Base-by-base conservation (phyloP, 2,888 invertebrate genomes). In the Villa cingulata region DNA sequence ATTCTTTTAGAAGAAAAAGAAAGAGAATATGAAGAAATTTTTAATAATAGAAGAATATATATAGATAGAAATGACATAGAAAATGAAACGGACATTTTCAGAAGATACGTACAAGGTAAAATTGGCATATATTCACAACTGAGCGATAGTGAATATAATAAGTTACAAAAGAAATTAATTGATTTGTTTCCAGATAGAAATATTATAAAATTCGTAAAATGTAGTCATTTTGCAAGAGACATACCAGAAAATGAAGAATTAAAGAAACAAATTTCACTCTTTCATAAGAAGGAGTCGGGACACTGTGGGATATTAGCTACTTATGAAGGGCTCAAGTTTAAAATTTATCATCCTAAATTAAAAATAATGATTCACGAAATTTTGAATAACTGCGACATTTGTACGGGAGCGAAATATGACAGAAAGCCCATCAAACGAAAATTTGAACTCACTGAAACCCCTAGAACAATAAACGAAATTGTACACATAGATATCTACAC, bases 401-500 rank as follows among this genome's bases (percentile, higher is more conserved):
- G n/a, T n/a, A n/a, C n/a, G n/a, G n/a, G n/a, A n/a, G n/a, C n/a
- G n/a, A n/a, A n/a, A n/a, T n/a, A n/a, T n/a, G n/a, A n/a, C n/a
- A n/a, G n/a, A n/a, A n/a, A 37, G 5, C 48, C 48, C 4, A 48
- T 49, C 3, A 46, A 49, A 29, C 42, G 17, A 5, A 48, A 43
- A 34, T 50, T 49, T 39, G 18, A 20, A 14, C 18, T 48, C 18
- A 49, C 45, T 2, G 46, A 49, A 37, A 51, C 41, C 1, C 34
- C 48, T 19, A 18, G 41, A 17, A 36, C 41, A 1, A 47, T n/a
- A n/a, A 47, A 51, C 34, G 41, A 36, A 37, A 46, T 46, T 16
- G 46, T 46, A 18, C 41, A 46, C 34, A 23, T 49, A 2, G 49
- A 49, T 29, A 45, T 47, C 4, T 50, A 48, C 16, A 46, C 46